phyloP scores from a whole-genome alignment of 1,140 invertebrate species.

The Potamilus streckersoni region DNA sequence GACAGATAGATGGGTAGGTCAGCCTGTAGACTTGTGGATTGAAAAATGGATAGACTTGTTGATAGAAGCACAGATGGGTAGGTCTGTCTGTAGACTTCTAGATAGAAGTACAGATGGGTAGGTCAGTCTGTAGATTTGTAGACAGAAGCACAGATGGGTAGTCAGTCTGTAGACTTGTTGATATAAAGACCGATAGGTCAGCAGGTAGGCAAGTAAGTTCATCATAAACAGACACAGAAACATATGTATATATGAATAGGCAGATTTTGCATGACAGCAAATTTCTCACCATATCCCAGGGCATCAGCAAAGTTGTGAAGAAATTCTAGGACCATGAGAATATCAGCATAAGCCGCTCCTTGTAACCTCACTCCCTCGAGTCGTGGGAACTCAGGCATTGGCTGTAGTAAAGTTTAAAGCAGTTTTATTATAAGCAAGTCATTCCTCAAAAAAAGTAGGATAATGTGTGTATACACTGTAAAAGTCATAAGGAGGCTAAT shows the following conservation, averaged over 20 bases:
- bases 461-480: too few relatives aligned
- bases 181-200: neutral
- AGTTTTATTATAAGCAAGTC: neutral
- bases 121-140: neutral
- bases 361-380: slow-evolving; percentile 85
- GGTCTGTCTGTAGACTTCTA: neutral
- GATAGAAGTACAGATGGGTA: neutral
- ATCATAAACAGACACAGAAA: too few relatives aligned
- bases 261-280: too few relatives aligned
- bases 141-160: neutral
- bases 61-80: neutral
- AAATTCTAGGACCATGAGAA: slow-evolving; percentile 95
- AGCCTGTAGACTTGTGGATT: neutral
- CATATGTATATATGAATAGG: too few relatives aligned
- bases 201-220: too few relatives aligned
- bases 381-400: slow-evolving; percentile 78
- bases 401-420: slow-evolving; percentile 26
- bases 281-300: slow-evolving; percentile 84
- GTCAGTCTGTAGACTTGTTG: neutral
- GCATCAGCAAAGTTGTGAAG: slow-evolving; percentile 95
- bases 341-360: slow-evolving; percentile 89
- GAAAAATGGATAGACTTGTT: neutral
- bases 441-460: too few relatives aligned
- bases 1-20: neutral
- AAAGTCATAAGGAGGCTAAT: too few relatives aligned